Evolutionary conservation across 2,888 invertebrate species (phyloP).

Genomic region (Cactoblastis cactorum): DNA sequence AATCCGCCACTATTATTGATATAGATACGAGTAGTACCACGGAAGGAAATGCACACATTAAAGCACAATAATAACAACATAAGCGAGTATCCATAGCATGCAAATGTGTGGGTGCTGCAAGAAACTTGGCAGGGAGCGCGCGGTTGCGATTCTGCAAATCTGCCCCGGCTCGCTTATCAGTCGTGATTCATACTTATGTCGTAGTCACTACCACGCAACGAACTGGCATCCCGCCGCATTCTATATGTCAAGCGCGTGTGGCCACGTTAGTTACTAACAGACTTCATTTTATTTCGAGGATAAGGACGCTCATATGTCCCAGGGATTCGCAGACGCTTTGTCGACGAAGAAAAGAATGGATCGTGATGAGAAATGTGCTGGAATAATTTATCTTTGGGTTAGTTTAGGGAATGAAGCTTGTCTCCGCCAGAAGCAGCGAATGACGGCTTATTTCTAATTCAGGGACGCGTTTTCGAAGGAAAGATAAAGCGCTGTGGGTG

Average conservation of each 20-base stretch:
- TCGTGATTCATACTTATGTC: constrained; percentile 64
- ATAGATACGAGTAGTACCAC: constrained; percentile 17
- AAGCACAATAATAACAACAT: constrained; percentile 44
- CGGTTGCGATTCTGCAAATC: constrained; percentile 66
- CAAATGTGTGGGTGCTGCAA: constrained; percentile 63
- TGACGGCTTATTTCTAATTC: constrained; percentile 66
- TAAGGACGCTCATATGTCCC: constrained; percentile 63
- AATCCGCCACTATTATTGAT: constrained; percentile 16
- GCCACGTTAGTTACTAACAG: constrained; percentile 53
- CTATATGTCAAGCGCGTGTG: constrained; percentile 36
- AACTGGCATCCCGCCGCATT: constrained; percentile 28
- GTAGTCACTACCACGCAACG: constrained; percentile 35
- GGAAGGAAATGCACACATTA: constrained; percentile 27
- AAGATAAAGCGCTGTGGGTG: constrained; percentile 52
- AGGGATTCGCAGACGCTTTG: constrained; percentile 64
- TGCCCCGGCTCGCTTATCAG: constrained; percentile 69
- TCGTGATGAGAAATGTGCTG: constrained; percentile 68
- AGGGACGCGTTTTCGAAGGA: constrained; percentile 55
- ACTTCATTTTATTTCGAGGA: constrained; percentile 64
- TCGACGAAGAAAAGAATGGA: constrained; percentile 63
- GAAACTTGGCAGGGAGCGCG: constrained; percentile 66
- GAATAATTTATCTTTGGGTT: constrained; percentile 72
- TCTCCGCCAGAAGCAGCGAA: constrained; percentile 50
- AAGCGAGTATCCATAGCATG: constrained; percentile 52
- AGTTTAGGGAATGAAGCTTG: constrained; percentile 60